Evolutionary conservation across 2,888 invertebrate genomes (phyloP).

Genomic region (Prenolepis imparis): DNA sequence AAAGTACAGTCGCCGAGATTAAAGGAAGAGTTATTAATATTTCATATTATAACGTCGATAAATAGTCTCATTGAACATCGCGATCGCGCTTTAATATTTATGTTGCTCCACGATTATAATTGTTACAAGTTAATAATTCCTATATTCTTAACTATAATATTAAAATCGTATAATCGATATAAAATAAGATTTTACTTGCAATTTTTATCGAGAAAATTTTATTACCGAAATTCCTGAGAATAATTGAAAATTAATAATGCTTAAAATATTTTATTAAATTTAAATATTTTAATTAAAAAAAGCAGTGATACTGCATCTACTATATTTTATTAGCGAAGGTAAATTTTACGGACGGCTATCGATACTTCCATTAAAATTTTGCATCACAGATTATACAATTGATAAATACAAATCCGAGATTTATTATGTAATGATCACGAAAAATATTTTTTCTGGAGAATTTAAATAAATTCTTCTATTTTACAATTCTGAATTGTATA

Average conservation of each 20-base stretch:
- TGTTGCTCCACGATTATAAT: background rate
- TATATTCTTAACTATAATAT: background rate
- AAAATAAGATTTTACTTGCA: background rate
- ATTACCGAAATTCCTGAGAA: background rate
- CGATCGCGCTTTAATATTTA: background rate
- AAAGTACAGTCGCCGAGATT: constrained; percentile 35
- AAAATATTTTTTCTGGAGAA: background rate
- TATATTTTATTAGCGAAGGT: background rate
- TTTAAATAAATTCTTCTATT: background rate
- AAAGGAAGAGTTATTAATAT: background rate
- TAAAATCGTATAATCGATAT: background rate
- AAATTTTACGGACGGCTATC: background rate
- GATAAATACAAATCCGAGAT: background rate
- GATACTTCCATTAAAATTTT: constrained; percentile 2
- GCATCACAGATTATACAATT: background rate
- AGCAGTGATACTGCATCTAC: background rate
- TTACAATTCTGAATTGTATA: background rate
- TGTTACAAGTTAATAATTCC: background rate
- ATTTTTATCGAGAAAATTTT: background rate
- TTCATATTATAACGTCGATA: background rate
- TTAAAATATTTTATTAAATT: constrained; percentile 31
- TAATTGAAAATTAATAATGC: background rate
- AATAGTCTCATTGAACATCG: background rate
- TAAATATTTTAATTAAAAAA: background rate
- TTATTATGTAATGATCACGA: background rate